phyloP scores from a whole-genome alignment of 2,797 vertebrate genomes.

The Cirrhinus molitorella region DNA sequence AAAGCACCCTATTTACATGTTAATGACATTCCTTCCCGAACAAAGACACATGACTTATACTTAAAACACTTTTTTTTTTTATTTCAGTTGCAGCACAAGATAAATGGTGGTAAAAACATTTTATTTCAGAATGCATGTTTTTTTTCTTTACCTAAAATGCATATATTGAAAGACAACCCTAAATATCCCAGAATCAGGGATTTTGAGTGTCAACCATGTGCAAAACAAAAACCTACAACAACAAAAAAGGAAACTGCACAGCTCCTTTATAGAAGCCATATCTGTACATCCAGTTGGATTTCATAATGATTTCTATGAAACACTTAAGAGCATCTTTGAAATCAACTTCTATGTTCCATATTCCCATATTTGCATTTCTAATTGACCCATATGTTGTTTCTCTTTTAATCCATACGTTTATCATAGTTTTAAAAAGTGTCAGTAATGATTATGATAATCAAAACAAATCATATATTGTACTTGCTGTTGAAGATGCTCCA shows the following conservation, averaged over 20 bases:
- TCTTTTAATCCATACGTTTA: neutral
- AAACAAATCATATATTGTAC: neutral
- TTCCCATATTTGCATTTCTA: neutral
- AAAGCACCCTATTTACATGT: neutral
- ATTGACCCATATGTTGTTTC: neutral
- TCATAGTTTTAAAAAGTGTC: neutral
- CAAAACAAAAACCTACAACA: conserved; percentile 34
- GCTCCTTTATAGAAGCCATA: conserved; percentile 63
- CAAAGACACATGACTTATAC: neutral
- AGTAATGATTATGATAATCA: neutral
- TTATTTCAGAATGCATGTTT: conserved; percentile 20
- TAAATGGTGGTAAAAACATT: conserved; percentile 21
- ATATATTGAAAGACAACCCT: conserved; percentile 29
- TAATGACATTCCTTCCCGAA: neutral
- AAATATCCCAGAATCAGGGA: conserved; percentile 46
- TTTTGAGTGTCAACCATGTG: neutral
- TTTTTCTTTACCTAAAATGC: neutral
- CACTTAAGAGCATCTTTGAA: neutral
- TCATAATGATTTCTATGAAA: neutral
- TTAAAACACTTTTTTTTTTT: neutral
- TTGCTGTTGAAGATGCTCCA: neutral
- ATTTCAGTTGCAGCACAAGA: conserved; percentile 9
- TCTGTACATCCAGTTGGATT: conserved; percentile 43
- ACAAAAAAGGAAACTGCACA: conserved; percentile 12
- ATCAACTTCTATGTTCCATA: neutral